These are phyloP conservation scores for Scaeva pyrastri DNA, from an alignment of 2,888 invertebrate genomes.

Conservation along the genomic window DNA sequence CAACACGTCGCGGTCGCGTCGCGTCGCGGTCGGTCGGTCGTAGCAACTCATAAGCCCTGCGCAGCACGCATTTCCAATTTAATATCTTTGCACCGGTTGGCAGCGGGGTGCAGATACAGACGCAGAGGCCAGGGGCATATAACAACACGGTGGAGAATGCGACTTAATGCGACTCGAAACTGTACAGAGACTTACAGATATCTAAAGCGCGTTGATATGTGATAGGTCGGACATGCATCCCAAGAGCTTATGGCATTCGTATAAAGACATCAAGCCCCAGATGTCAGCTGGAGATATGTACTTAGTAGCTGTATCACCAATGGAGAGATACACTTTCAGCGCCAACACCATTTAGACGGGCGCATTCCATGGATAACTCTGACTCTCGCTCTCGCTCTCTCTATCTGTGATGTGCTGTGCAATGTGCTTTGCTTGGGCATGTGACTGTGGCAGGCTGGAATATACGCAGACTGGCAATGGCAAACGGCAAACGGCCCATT, in stretches of 20 bases:
- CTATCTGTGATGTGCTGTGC: slow-evolving; percentile 6
- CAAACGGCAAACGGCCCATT: slow-evolving; percentile 62
- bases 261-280: slow-evolving; percentile 75
- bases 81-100: slow-evolving; percentile 36
- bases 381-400: slow-evolving; percentile 8
- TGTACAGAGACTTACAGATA: slow-evolving; percentile 70
- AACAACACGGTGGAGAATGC: slow-evolving; percentile 49
- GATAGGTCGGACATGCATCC: slow-evolving; percentile 75
- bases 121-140: slow-evolving; percentile 9
- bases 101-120: slow-evolving; percentile 17
- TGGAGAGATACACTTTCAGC: slow-evolving; percentile 72
- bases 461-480: too few relatives aligned
- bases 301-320: slow-evolving; percentile 72
- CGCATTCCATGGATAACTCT: slow-evolving; percentile 68
- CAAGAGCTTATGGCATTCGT: slow-evolving; percentile 75
- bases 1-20: slow-evolving; percentile 26
- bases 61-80: slow-evolving; percentile 75
- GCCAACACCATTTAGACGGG: slow-evolving; percentile 75
- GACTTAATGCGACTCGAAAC: slow-evolving; percentile 74
- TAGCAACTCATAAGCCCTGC: slow-evolving; percentile 62
- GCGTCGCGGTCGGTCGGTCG: slow-evolving; percentile 2
- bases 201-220: slow-evolving; percentile 76
- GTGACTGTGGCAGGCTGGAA: too few relatives aligned
- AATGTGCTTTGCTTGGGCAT: too few relatives aligned
- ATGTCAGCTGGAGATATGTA: slow-evolving; percentile 75